Evolutionary conservation across 2,113 vertebrate genomes (phyloP), one percentile per base, ranked within the genome.

Genomic region (Cygnus atratus): DNA sequence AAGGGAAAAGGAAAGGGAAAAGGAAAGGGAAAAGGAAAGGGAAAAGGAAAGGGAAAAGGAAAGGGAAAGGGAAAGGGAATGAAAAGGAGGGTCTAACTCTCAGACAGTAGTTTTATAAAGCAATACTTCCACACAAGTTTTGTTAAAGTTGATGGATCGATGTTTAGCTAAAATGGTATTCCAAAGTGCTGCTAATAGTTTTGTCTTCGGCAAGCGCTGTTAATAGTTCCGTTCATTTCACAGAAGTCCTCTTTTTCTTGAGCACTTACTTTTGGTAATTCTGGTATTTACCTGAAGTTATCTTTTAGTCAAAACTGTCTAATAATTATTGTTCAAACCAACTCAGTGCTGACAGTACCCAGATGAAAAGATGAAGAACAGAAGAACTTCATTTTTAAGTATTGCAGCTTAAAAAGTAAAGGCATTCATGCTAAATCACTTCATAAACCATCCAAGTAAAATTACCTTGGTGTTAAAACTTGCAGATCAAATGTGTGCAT

Each of bases 321-420:
- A 90, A 82, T 84, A 96, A 96, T 92, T 96, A 68, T 81, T 95
- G n/a, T 46, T 93, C 39, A 78, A 90, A 55, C 19, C 26, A 84
- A 5, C 19, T 37, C 35, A 35, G 17, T 54, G 11, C 37, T 79
- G 4, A 91, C 74, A 78, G n/a, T 65, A 88, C 29, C 37, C 65
- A 95, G 46, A 76, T 82, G 14, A 55, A 96, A 93, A 95, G 13
- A 76, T 58, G 14, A 46, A 94, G 82, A 97, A 87, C 43, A 78
- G 88, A 96, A 92, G 58, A 91, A 85, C 55, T 95, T 54, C 58
- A 67, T 50, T 68, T 54, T 88, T 70, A 92, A 79, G 62, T 83
- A 89, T 77, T 75, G 48, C 29, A 84, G 43, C 59, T 94, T 89
- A 93, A 91, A 86, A 95, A 84, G 41, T 52, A 66, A 94, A 96